Percentiles rank a stretch among this genome's conserved stretches.
These are phyloP conservation scores for Molossus alvarezi DNA, from an alignment of 2,797 vertebrate species.

Conservation along the genomic window DNA sequence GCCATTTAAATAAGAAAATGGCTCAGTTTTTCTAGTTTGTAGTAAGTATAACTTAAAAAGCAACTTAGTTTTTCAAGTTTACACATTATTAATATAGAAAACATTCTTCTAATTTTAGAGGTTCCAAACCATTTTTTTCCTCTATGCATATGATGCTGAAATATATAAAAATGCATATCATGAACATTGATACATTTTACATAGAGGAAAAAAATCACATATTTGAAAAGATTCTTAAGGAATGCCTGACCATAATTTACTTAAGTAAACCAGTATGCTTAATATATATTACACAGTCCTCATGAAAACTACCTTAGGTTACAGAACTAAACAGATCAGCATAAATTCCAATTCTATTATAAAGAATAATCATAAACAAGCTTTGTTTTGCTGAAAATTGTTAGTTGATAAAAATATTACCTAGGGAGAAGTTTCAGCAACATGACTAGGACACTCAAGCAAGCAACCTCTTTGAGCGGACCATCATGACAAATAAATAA, in stretches of 20 bases:
- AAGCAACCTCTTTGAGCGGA: neutral
- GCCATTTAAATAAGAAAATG: constrained; percentile 28
- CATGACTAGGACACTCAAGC: neutral
- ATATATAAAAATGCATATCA: constrained; percentile 23
- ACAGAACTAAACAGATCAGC: constrained; percentile 26
- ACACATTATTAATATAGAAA: constrained; percentile 24
- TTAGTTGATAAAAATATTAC: constrained; percentile 64
- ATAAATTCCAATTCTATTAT: constrained; percentile 47
- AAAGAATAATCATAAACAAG: constrained; percentile 41
- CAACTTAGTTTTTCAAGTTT: constrained; percentile 59
- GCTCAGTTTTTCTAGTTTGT: constrained; percentile 19
- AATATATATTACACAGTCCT: neutral
- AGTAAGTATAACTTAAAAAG: constrained; percentile 43
- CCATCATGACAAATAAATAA: constrained; percentile 28
- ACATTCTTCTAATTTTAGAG: constrained; percentile 16
- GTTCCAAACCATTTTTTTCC: constrained; percentile 32
- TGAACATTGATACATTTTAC: constrained; percentile 36
- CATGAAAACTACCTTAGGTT: constrained; percentile 21
- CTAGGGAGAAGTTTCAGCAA: constrained; percentile 52
- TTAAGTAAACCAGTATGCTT: neutral
- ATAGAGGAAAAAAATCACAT: neutral
- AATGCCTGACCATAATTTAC: neutral
- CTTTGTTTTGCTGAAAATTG: constrained; percentile 37
- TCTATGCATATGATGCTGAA: constrained; percentile 14
- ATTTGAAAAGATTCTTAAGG: constrained; percentile 29